Evolutionary conservation across 2,888 invertebrate genomes (phyloP), one percentile per base, ranked within the genome.

Genomic region (Pocota personata): DNA sequence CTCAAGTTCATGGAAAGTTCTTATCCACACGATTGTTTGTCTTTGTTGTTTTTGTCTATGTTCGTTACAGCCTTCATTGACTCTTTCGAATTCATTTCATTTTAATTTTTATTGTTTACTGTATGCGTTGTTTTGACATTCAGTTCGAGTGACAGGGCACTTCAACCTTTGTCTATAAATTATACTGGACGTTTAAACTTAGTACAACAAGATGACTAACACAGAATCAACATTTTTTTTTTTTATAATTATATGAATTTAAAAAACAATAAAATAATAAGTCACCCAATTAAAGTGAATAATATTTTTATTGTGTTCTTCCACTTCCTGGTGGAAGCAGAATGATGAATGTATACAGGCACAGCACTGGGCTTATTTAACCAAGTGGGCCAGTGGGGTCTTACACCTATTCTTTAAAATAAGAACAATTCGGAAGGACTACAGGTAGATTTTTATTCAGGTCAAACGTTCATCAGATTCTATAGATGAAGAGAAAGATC

Each of bases 71-170:
- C 66, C 66, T 66, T 50, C 16, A 2, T 12, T 6, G 37, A 24
- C 2, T 7, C 19, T n/a, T 52, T 50, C 21, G 50, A 10, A 66
- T 58, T 57, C 37, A 3, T 40, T 48, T 21, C 30, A 19, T 14
- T 1, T 43, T 27, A 3, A 3, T 46, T 35, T 52, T 27, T 2
- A 35, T 66, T 60, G 24, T 37, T 14, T 21, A 3, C 6, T 30
- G 21, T 60, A 21, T 67, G 35, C 7, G 43, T 79, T 69, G 40
- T 52, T 24, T 37, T 72, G 58, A 43, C 72, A 77, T 60, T 77
- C 35, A 71, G 43, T 37, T 72, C 77, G 72, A 72, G 37, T 82
- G 72, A 60, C 82, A 64, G 58, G 30, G 7, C 21, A 32, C 32
- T 35, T 66, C 6, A 16, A 67, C 24, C 46, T 30, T n/a, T 1